These are phyloP conservation scores for Drosophila kohkoa DNA, from an alignment of 1,140 invertebrate genomes.

Conservation along the genomic window DNA sequence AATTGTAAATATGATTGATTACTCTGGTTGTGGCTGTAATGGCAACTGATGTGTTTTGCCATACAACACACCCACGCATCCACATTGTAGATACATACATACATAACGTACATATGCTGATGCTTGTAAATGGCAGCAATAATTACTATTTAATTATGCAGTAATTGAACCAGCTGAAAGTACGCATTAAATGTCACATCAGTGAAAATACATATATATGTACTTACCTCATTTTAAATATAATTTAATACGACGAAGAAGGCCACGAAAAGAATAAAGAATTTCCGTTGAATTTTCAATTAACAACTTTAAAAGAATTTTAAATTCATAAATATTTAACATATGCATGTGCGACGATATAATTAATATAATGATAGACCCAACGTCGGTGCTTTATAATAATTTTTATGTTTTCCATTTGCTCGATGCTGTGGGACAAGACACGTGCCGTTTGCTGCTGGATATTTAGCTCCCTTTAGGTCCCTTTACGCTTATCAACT, in stretches of 20 bases:
- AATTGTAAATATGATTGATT: conserved; percentile 64
- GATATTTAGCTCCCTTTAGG: neutral
- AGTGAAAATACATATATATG: neutral
- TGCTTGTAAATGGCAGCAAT: neutral
- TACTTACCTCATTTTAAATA: neutral
- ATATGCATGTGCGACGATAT: neutral
- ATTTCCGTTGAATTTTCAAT: no score
- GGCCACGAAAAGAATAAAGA: neutral
- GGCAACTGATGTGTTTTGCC: conserved; percentile 6
- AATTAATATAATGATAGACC: conserved; percentile 22
- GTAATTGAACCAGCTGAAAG: conserved; percentile 18
- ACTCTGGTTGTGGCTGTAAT: conserved; percentile 18
- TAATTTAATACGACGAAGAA: neutral
- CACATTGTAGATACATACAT: neutral
- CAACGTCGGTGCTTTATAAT: conserved; percentile 7
- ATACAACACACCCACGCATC: neutral
- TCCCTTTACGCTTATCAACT: conserved; percentile 44
- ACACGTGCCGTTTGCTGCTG: conserved; percentile 13
- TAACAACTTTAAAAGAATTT: neutral
- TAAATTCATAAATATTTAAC: conserved; percentile 27
- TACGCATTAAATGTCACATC: conserved; percentile 1
- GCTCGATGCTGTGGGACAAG: conserved; percentile 4
- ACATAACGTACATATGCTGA: neutral
- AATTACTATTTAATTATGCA: conserved; percentile 21
- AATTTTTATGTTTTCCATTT: conserved; percentile 14